These are phyloP conservation scores for Orthonevra nobilis DNA, from an alignment of 2,888 invertebrate genomes.

Conservation along the genomic window DNA sequence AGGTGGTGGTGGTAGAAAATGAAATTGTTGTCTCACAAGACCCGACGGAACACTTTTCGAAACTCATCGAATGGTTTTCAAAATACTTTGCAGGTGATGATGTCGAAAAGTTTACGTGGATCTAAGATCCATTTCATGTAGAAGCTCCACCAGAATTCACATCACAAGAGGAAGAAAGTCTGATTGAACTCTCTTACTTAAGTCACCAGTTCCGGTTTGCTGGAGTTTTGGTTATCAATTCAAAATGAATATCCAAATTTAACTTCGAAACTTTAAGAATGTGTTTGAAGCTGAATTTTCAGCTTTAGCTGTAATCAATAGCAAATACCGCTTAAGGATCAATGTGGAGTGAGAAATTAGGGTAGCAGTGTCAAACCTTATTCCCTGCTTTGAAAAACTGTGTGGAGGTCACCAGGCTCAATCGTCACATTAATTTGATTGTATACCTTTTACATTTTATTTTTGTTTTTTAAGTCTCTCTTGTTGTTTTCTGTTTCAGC, in stretches of 20 bases:
- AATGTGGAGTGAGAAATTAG: slow-evolving; percentile 18
- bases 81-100: slow-evolving; percentile 5
- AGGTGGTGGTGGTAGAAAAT: background rate
- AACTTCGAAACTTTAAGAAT: slow-evolving; percentile 6
- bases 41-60: background rate
- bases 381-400: slow-evolving; percentile 14
- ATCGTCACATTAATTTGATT: slow-evolving; percentile 17
- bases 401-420: slow-evolving; percentile 10
- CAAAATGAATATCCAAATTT: background rate
- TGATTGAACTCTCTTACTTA: background rate
- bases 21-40: background rate
- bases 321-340: slow-evolving; percentile 12
- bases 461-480: too few species aligned
- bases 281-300: slow-evolving; percentile 31
- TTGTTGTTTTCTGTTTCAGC: too few species aligned
- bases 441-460: background rate
- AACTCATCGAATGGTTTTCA: background rate
- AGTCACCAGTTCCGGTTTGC: too few species aligned
- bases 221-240: background rate
- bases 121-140: slow-evolving; percentile 1
- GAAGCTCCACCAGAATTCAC: too few species aligned
- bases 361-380: slow-evolving; percentile 9
- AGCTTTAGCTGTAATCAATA: slow-evolving; percentile 13
- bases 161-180: background rate
- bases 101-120: background rate